These are phyloP conservation scores for Chloebia gouldiae DNA, from an alignment of 2,113 vertebrate genomes.

Conservation along the genomic window DNA sequence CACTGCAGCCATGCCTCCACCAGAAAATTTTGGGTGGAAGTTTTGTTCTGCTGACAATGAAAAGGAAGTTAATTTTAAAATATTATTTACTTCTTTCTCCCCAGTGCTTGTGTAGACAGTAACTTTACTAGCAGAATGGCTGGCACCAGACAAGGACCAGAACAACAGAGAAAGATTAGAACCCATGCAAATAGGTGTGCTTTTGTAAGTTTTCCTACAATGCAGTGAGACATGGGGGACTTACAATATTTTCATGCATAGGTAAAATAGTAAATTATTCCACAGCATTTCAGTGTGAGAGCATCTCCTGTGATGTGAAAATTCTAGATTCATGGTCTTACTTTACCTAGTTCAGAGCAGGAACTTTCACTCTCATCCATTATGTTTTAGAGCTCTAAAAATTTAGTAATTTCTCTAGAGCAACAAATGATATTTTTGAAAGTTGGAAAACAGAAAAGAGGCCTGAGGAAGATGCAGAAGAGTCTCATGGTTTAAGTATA, in stretches of 20 bases:
- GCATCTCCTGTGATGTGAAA: not conserved
- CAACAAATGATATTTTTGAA: not conserved
- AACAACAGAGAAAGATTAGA: not conserved
- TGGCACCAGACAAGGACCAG: not conserved
- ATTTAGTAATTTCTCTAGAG: not conserved
- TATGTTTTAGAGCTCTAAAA: not conserved
- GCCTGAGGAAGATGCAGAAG: not conserved
- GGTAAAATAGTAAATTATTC: not conserved
- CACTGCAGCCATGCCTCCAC: not conserved
- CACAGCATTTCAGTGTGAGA: not conserved
- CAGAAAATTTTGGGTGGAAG: not conserved
- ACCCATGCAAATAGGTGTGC: not conserved
- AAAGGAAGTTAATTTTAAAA: not conserved
- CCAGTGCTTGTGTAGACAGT: not conserved
- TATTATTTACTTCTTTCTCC: not conserved
- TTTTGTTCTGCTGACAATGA: not conserved
- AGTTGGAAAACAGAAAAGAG: not conserved
- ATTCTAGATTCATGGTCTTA: not conserved
- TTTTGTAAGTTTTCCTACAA: not conserved
- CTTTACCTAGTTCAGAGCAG: not conserved
- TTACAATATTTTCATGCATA: not conserved
- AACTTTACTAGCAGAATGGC: not conserved
- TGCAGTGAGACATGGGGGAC: not conserved
- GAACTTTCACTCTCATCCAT: not conserved
- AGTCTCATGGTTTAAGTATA: not conserved